Percentiles rank a stretch among this genome's conserved stretches.
Evolutionary conservation across 2,888 invertebrate genomes (phyloP).

Genomic region (Machimus rusticus): DNA sequence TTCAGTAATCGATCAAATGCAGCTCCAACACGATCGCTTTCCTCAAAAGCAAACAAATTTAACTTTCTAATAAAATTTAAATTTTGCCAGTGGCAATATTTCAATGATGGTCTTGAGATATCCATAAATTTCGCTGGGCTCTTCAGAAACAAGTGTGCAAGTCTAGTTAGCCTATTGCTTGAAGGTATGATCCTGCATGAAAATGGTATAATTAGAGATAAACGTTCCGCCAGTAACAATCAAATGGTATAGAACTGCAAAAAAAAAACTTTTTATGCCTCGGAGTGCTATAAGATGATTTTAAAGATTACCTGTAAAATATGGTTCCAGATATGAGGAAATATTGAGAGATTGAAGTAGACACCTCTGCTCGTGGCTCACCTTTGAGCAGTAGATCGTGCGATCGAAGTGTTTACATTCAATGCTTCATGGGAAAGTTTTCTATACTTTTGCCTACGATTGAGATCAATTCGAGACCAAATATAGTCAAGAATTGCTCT

Average conservation of each 20-base stretch:
- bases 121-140: neutral
- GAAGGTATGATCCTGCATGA: neutral
- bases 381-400: neutral
- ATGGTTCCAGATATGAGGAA: neutral
- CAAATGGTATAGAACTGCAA: neutral
- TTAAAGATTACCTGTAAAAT: neutral
- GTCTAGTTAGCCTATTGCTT: neutral
- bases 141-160: neutral
- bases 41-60: conserved; percentile 2
- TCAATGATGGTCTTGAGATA: neutral
- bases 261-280: neutral
- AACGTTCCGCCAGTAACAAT: neutral
- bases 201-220: conserved; percentile 5
- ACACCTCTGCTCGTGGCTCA: neutral
- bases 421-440: neutral
- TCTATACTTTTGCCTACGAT: neutral
- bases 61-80: conserved; percentile 21
- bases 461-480: neutral
- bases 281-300: neutral
- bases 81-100: neutral
- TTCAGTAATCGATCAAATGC: neutral
- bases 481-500: neutral
- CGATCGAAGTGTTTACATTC: neutral
- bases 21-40: neutral
- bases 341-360: neutral